Evolutionary conservation across 2,113 vertebrate species (phyloP).

Genomic region (Myocastor coypus): DNA sequence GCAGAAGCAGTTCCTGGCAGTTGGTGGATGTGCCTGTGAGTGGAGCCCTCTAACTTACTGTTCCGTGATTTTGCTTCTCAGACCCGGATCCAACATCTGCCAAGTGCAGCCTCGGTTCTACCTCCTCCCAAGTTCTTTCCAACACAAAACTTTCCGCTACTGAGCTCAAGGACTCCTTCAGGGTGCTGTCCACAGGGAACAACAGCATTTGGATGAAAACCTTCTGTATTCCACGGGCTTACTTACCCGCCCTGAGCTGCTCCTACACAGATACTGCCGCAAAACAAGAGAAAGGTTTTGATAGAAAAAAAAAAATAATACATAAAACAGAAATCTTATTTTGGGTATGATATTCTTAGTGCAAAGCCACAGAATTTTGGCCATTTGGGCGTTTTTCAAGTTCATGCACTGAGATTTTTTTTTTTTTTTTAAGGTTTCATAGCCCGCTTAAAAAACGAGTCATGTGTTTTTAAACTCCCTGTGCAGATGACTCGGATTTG

Average conservation of each 20-base stretch:
- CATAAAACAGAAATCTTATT: neutral
- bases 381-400: conserved; percentile 26
- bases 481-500: neutral
- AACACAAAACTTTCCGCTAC: neutral
- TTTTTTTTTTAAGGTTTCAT: neutral
- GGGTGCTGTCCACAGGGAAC: neutral
- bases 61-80: neutral
- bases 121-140: neutral
- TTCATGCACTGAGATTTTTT: neutral
- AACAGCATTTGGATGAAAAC: conserved; percentile 19
- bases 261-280: neutral
- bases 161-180: neutral
- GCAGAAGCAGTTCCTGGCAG: neutral
- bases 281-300: neutral
- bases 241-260: neutral
- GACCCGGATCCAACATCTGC: neutral
- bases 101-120: rapidly evolving
- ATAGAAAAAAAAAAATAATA: neutral
- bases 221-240: neutral
- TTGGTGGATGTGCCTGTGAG: neutral
- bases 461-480: neutral
- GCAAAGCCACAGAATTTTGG: neutral
- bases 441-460: neutral
- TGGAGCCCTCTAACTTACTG: neutral
- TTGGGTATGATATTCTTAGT: neutral